These are phyloP conservation scores for Enteromius radiatus DNA, from an alignment of 2,797 vertebrate species.

Conservation along the genomic window DNA sequence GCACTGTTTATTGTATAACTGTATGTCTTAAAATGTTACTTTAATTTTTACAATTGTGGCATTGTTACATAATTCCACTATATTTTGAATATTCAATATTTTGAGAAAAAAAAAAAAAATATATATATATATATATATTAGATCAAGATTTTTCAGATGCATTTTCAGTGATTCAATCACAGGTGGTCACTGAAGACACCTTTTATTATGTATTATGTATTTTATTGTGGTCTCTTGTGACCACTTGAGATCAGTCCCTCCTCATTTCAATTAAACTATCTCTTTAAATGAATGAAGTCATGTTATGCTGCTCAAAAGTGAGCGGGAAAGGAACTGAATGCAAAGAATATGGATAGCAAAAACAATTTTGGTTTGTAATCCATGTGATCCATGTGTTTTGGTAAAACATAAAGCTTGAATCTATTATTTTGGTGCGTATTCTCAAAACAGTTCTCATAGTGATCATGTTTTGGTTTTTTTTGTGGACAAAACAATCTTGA, in stretches of 20 bases:
- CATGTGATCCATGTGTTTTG: neutral
- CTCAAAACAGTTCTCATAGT: neutral
- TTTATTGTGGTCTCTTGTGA: neutral
- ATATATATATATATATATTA: too few species aligned
- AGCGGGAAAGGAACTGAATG: neutral
- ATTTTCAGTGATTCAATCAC: neutral
- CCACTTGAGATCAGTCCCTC: neutral
- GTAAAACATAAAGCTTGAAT: neutral
- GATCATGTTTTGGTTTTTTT: neutral
- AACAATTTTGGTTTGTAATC: neutral
- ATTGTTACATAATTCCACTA: too few species aligned
- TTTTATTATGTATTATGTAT: neutral
- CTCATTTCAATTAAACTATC: neutral
- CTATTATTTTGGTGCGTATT: neutral
- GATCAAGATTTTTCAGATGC: neutral
- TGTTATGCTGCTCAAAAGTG: neutral
- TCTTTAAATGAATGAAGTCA: neutral
- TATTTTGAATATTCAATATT: too few species aligned
- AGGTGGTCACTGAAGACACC: neutral
- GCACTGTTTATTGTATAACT: neutral
- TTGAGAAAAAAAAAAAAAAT: too few species aligned
- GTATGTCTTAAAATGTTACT: neutral
- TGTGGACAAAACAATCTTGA: neutral
- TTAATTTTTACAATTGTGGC: neutral
- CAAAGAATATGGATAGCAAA: neutral